Conservation (phyloP, 2,797 vertebrate genomes). For the Pangasius krempfi region DNA sequence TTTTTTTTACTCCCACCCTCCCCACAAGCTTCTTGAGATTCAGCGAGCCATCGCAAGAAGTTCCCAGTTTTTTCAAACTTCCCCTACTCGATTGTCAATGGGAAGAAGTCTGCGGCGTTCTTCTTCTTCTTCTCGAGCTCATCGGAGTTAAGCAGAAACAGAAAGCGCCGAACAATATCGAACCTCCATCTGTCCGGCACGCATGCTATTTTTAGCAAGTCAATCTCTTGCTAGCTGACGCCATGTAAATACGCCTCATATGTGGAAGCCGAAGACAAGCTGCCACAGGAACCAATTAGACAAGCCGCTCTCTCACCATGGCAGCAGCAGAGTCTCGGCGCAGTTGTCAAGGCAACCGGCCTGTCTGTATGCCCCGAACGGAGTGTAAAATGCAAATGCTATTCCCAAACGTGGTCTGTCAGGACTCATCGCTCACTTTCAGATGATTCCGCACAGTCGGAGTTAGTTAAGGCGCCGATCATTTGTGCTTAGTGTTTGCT, state of each 20-base stretch:
- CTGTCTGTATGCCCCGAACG: slow-evolving; percentile 73
- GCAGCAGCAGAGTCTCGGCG: slow-evolving; percentile 52
- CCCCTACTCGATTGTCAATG: not conserved
- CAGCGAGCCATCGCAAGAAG: slow-evolving; percentile 9
- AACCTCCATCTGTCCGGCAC: slow-evolving; percentile 55
- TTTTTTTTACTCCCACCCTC: not conserved
- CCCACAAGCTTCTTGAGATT: slow-evolving; percentile 8
- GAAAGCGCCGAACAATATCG: not conserved
- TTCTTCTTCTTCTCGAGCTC: not conserved
- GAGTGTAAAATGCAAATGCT: slow-evolving; percentile 79
- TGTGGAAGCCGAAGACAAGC: slow-evolving; percentile 72
- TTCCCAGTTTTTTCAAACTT: slow-evolving; percentile 19
- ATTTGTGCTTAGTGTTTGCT: slow-evolving; percentile 18
- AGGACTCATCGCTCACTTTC: slow-evolving; percentile 65
- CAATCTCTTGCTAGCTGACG: slow-evolving; percentile 65
- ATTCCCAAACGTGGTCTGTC: slow-evolving; percentile 75
- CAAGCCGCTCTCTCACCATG: slow-evolving; percentile 50
- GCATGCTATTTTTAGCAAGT: slow-evolving; percentile 70
- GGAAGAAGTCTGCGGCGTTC: not conserved
- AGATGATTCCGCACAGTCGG: slow-evolving; percentile 44
- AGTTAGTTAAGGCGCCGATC: slow-evolving; percentile 26
- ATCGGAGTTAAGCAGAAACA: not conserved
- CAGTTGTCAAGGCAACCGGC: slow-evolving; percentile 82
- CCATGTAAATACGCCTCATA: slow-evolving; percentile 71
- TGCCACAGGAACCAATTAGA: slow-evolving; percentile 70